A percentile compares a stretch with the other conserved stretches of the same genome.
These are phyloP conservation scores for Caenorhabditis sinica DNA, from an alignment of 2,888 invertebrate species.

Conservation along the genomic window DNA sequence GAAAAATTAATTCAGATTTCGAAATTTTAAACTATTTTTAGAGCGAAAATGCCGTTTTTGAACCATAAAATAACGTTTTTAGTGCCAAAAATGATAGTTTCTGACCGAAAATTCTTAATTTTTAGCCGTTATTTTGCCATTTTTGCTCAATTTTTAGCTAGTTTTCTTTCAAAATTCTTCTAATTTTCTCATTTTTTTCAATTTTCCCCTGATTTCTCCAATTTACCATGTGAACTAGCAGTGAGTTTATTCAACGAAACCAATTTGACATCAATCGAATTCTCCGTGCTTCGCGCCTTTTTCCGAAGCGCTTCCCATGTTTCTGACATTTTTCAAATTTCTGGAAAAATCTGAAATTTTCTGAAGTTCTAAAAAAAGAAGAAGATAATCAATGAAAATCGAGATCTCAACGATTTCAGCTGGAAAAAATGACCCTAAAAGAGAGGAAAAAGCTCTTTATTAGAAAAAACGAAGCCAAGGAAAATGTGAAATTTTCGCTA, in stretches of 20 bases:
- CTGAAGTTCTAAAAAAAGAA: neutral
- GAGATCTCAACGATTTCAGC: neutral
- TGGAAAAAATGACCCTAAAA: neutral
- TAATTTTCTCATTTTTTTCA: neutral
- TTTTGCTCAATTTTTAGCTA: neutral
- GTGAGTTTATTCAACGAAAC: slow-evolving; percentile 94
- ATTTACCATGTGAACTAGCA: slow-evolving; percentile 64
- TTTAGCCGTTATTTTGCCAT: no score
- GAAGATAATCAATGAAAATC: neutral
- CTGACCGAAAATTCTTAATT: no score
- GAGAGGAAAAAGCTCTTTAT: neutral
- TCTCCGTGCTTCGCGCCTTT: slow-evolving; percentile 94
- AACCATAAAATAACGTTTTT: no score
- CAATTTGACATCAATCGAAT: slow-evolving; percentile 96
- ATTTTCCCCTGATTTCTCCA: no score
- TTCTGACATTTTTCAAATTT: slow-evolving; percentile 42
- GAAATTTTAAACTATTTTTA: no score
- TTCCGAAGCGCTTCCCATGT: slow-evolving; percentile 89
- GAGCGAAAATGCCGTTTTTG: no score
- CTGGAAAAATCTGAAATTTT: neutral
- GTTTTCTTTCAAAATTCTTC: no score
- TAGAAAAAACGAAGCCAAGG: neutral
- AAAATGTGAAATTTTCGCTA: neutral
- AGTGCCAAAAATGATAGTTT: no score
- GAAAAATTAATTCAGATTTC: no score